Base-by-base conservation (phyloP, 2,113 vertebrate genomes). In the Pongo pygmaeus region DNA sequence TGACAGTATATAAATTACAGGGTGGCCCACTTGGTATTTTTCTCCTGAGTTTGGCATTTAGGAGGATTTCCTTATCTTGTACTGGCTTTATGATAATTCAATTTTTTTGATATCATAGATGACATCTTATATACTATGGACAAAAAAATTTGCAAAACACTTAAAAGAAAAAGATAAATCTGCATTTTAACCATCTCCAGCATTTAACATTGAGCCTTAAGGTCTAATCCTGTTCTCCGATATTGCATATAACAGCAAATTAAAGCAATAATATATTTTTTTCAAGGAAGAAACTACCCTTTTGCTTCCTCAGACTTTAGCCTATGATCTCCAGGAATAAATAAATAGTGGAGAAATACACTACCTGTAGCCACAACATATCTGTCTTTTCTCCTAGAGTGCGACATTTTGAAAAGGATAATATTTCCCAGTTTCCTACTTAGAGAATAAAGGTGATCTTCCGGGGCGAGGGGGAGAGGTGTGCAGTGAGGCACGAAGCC, bases 41-140 rank as follows among this genome's bases (percentile, higher is more conserved):
- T 70, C 83, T 90, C 40, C 22, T 61, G 11, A 91, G 59, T 48
- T 46, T 64, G 32, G 5, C 25, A 23, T 55, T 94, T 70, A 84
- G 84, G 67, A 83, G 69, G 10, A 88, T 89, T 94, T 92, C 18
- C 87, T 96, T 95, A 91, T 52, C 38, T 75, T 87, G 2, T n/a
- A 91, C n/a, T 48, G 83, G 87, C 18, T 90, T 84, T 64, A 43
- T 72, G 43, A 92, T 59, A 59, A 5, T 89, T 78, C 25, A 40
- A 43, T 59, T n/a, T n/a, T 35, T 75, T 75, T 30, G 8, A 46
- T 86, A 87, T 79, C 22, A 84, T 10, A 32, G 25, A 67, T 74
- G 32, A 80, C 35, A 81, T n/a, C 50, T 97, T 40, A 77, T 12
- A 77, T 11, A 89, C 4, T 84, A 81, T 6, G 46, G 23, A 74